These are phyloP conservation scores for Enteromius fasciolatus DNA, from an alignment of 2,797 vertebrate genomes.

Conservation along the genomic window DNA sequence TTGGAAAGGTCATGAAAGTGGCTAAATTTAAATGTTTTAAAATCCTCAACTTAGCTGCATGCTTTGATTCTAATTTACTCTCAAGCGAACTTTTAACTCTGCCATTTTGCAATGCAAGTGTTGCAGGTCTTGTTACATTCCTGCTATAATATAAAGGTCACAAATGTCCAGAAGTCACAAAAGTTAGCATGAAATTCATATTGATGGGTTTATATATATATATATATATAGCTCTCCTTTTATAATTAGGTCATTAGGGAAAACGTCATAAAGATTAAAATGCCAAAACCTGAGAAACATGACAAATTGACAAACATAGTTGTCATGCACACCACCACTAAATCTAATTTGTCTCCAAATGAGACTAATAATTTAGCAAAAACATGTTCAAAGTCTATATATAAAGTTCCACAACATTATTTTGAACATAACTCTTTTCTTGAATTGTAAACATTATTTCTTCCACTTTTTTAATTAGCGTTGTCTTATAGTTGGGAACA, in stretches of 20 bases:
- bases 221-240: neutral
- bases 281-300: neutral
- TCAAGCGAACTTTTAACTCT: conserved; percentile 1
- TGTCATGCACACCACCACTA: neutral
- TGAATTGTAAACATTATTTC: neutral
- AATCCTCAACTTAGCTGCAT: neutral
- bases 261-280: neutral
- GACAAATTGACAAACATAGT: neutral
- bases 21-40: conserved; percentile 10
- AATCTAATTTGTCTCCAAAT: neutral
- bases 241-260: neutral
- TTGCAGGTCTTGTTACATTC: conserved; percentile 14
- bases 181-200: conserved; percentile 1
- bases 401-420: neutral
- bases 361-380: neutral
- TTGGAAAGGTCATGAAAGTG: conserved; percentile 13
- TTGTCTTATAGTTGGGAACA: neutral
- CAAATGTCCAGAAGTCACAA: conserved; percentile 26
- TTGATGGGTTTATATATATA: neutral
- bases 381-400: neutral
- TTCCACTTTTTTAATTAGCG: neutral
- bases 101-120: conserved; percentile 12
- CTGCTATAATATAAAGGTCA: conserved; percentile 13
- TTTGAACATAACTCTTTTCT: neutral
- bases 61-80: conserved; percentile 15